A percentile compares a stretch with the other conserved stretches of the same genome.
Evolutionary conservation across 2,888 invertebrate genomes (phyloP).

Genomic region (Ecdyonurus torrentis): DNA sequence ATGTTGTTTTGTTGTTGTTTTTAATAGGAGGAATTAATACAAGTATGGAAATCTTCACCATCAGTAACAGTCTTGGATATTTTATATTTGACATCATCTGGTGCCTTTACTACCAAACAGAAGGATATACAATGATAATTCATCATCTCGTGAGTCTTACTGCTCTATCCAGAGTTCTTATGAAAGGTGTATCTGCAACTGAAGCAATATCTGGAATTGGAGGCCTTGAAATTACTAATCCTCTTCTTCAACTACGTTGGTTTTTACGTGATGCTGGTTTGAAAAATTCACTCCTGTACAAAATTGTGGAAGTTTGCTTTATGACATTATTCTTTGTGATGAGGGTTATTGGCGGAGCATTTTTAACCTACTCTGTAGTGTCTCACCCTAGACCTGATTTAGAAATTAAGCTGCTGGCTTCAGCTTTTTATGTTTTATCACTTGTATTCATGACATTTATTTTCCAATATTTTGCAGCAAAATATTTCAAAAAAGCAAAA

Average conservation of each 20-base stretch:
- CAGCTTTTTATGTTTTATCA: slow-evolving; percentile 29
- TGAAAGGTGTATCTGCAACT: slow-evolving; percentile 32
- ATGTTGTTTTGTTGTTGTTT: no score
- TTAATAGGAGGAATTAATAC: slow-evolving; percentile 18
- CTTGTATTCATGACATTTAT: slow-evolving; percentile 31
- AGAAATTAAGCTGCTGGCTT: slow-evolving; percentile 14
- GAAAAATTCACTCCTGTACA: slow-evolving; percentile 28
- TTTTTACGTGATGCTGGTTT: slow-evolving; percentile 35
- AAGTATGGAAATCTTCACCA: slow-evolving; percentile 27
- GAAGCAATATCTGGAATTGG: slow-evolving; percentile 32
- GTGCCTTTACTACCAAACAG: slow-evolving; percentile 35
- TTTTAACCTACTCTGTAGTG: slow-evolving; percentile 28
- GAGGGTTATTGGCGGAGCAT: slow-evolving; percentile 35
- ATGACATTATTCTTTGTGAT: slow-evolving; percentile 31
- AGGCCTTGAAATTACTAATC: slow-evolving; percentile 42
- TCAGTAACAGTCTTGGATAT: slow-evolving; percentile 42
- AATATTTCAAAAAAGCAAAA: slow-evolving; percentile 20
- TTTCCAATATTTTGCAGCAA: slow-evolving; percentile 27
- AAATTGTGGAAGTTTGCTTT: slow-evolving; percentile 32
- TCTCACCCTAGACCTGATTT: slow-evolving; percentile 27
- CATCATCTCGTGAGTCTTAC: slow-evolving; percentile 36
- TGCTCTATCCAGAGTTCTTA: slow-evolving; percentile 33
- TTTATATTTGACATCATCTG: slow-evolving; percentile 42
- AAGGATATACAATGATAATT: slow-evolving; percentile 33
- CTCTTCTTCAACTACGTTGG: slow-evolving; percentile 43